Percentiles rank a stretch among this genome's conserved stretches.
These are phyloP conservation scores for Gadus macrocephalus DNA, from an alignment of 2,113 vertebrate species.

Conservation along the genomic window DNA sequence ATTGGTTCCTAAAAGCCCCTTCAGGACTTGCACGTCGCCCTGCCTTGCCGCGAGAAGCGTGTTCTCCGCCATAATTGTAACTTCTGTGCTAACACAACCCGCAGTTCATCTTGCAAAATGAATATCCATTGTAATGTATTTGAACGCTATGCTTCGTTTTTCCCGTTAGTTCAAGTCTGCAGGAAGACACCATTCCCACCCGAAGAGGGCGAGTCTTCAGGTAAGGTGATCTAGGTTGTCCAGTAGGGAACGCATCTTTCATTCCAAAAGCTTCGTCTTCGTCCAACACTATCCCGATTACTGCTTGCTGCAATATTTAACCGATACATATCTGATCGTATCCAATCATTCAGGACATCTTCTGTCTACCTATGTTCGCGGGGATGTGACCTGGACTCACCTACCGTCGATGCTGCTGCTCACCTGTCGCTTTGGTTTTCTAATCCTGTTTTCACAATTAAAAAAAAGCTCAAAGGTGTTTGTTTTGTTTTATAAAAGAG, in stretches of 20 bases:
- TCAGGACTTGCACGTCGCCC: conserved; percentile 80
- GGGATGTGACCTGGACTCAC: conserved; percentile 8
- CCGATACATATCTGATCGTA: no score
- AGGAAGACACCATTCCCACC: not conserved
- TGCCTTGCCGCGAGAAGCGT: conserved; percentile 81
- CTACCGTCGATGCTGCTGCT: conserved; percentile 6
- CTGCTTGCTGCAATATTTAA: no score
- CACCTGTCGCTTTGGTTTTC: conserved; percentile 35
- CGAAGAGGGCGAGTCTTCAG: not conserved
- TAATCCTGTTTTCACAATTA: not conserved
- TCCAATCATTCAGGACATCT: no score
- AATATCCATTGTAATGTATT: not conserved
- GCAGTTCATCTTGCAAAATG: not conserved
- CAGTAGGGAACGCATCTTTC: no score
- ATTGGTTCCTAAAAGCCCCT: conserved; percentile 67
- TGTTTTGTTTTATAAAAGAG: not conserved
- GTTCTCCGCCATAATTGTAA: conserved; percentile 73
- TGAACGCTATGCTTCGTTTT: not conserved
- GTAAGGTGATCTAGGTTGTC: not conserved
- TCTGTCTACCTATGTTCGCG: conserved; percentile 16
- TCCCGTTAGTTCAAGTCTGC: not conserved
- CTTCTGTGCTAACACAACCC: conserved; percentile 5
- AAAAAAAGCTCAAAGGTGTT: no score
- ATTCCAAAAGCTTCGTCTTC: no score
- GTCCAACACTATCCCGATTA: conserved; percentile 2